phyloP scores from a whole-genome alignment of 1,140 invertebrate genomes.

The Psilanteris sp. region DNA sequence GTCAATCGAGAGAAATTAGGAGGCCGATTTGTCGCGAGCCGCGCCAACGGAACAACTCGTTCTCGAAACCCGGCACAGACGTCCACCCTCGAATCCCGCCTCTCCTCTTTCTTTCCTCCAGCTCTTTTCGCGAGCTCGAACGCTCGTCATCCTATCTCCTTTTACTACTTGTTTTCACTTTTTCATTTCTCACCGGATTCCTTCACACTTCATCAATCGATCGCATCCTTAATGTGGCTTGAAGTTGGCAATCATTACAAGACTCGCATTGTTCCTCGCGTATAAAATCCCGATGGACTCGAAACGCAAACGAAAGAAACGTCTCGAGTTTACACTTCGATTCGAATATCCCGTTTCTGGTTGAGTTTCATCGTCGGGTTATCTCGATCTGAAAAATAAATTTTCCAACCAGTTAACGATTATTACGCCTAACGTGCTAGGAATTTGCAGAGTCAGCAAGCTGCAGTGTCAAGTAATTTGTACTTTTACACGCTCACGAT shows the following conservation, averaged over 20 bases:
- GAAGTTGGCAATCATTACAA: slow-evolving; percentile 50
- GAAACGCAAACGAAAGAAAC: slow-evolving; percentile 13
- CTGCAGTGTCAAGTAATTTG: slow-evolving; percentile 43
- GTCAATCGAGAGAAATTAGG: slow-evolving; percentile 73
- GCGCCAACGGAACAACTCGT: slow-evolving; percentile 37
- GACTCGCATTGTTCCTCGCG: slow-evolving; percentile 28
- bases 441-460: not conserved
- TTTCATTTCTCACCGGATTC: slow-evolving; percentile 57
- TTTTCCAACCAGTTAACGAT: slow-evolving; percentile 55
- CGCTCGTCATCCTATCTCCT: slow-evolving; percentile 21
- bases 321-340: slow-evolving; percentile 13
- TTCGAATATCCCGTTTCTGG: slow-evolving; percentile 9
- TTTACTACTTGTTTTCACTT: slow-evolving; percentile 42
- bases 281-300: slow-evolving; percentile 6
- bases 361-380: slow-evolving; percentile 2
- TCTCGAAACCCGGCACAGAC: slow-evolving; percentile 1
- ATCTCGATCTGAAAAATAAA: slow-evolving; percentile 35
- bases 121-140: not conserved
- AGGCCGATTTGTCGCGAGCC: slow-evolving; percentile 70
- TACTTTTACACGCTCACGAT: slow-evolving; percentile 22
- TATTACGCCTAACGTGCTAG: slow-evolving; percentile 19
- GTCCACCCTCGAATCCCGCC: slow-evolving; percentile 26
- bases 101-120: slow-evolving; percentile 8
- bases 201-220: slow-evolving; percentile 70
- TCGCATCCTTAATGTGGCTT: slow-evolving; percentile 61